These are phyloP conservation scores for Pipistrellus pipistrellus DNA, from an alignment of 2,797 vertebrate species.

Conservation along the genomic window DNA sequence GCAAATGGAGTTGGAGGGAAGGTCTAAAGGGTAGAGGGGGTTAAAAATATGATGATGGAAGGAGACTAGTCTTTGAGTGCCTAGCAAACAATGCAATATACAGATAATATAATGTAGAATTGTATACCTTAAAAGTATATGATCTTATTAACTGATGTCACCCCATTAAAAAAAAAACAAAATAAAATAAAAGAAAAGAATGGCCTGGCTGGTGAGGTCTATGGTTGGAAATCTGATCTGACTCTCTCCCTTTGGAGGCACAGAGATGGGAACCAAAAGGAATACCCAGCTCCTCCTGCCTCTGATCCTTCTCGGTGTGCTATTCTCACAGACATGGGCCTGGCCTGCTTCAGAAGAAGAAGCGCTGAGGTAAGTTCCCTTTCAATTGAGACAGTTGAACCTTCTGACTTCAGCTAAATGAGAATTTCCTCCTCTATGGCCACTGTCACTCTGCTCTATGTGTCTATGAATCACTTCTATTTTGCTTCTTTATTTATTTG, in stretches of 20 bases:
- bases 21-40: neutral
- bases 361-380: too few species aligned
- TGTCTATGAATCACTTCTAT: too few species aligned
- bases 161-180: neutral
- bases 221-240: neutral
- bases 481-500: too few species aligned
- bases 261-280: constrained; percentile 93
- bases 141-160: neutral
- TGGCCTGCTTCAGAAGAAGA: constrained; percentile 87
- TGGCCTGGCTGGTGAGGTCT: neutral
- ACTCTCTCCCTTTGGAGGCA: constrained; percentile 82
- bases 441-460: too few species aligned
- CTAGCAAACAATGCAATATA: neutral
- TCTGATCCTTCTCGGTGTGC: constrained; percentile 91
- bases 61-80: neutral
- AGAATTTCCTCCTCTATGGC: too few species aligned
- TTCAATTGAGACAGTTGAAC: too few species aligned
- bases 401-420: too few species aligned
- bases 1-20: too few species aligned
- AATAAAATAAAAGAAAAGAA: neutral
- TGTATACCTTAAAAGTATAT: neutral
- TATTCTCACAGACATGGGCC: constrained; percentile 92
- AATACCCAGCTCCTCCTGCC: constrained; percentile 92
- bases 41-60: neutral
- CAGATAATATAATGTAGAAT: neutral